Percentiles rank a stretch among this genome's conserved stretches.
Evolutionary conservation across 2,113 vertebrate species (phyloP).

Genomic region (Loxodonta africana): DNA sequence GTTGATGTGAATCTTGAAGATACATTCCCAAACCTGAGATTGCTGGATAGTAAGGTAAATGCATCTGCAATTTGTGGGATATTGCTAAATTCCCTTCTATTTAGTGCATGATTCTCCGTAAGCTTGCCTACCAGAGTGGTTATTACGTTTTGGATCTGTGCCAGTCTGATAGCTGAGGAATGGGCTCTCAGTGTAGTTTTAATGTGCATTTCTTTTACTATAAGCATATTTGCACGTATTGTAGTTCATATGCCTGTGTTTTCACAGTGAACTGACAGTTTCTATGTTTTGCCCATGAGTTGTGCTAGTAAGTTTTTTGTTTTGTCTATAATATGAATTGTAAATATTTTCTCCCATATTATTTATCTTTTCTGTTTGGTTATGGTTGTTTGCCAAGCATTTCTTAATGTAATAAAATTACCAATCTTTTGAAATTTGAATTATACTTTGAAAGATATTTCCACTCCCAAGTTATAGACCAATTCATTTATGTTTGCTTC

Average conservation of each 20-base stretch:
- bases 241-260: too few species aligned
- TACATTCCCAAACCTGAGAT: neutral
- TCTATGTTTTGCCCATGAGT: neutral
- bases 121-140: neutral
- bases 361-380: neutral
- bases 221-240: neutral
- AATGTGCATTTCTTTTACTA: neutral
- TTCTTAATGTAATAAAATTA: conserved; percentile 33
- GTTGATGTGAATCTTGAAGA: neutral
- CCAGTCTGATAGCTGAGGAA: neutral
- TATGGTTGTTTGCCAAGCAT: neutral
- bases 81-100: neutral
- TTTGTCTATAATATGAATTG: neutral
- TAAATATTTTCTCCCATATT: neutral
- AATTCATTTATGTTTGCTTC: neutral
- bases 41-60: neutral
- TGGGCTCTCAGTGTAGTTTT: neutral
- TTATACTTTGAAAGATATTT: neutral
- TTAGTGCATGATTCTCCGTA: neutral
- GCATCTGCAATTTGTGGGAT: neutral
- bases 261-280: neutral
- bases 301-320: neutral
- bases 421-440: neutral
- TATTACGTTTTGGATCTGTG: neutral
- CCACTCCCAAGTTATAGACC: neutral